Base-by-base conservation (phyloP, 2,797 vertebrate genomes). In the Microctenopoma stevenorrisi region DNA sequence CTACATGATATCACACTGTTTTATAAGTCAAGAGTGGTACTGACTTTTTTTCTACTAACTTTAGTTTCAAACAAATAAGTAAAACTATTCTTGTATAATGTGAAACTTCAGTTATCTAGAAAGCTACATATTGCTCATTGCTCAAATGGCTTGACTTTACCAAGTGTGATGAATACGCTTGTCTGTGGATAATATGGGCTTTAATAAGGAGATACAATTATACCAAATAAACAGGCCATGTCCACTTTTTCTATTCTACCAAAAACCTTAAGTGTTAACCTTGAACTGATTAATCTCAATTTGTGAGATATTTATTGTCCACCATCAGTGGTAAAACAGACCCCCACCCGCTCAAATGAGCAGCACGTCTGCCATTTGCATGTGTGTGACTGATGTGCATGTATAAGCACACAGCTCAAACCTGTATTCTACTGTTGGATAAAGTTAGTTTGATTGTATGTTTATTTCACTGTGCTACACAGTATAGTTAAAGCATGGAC, bases 381-480 rank as follows among this genome's bases (percentile, higher is more conserved):
- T 59, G 28, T 46, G 16, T n/a, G 18, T 50, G 48, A 38, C 37
- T 58, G 28, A 4, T 0, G 22, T 49, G 49, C 56, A n/a, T 42
- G 50, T 11, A 47, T 44, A 60, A 26, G 37, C 37, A 40, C 64
- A 57, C 38, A 25, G 14, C 37, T 70, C 7, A 46, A 51, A 70
- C 61, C 4, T 42, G 50, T 60, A 73, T 59, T 35, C 25, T 11
- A 18, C 44, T 49, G 44, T n/a, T 8, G 30, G 30, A 26, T 74
- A 50, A 80, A 1, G 1, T 10, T 46, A 13, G 57, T 22, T 50
- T 22, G 9, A 51, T 5, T 38, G 46, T 47, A 66, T 43, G 77
- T 69, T 64, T 44, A 69, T 78, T 72, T 57, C 8, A 2, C 51
- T 44, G 5, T 26, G 42, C 38, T 72, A 66, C 43, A 64, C 70